These are phyloP conservation scores for Pseudomyrmex dendroicus DNA, from an alignment of 1,140 invertebrate genomes.

Conservation along the genomic window DNA sequence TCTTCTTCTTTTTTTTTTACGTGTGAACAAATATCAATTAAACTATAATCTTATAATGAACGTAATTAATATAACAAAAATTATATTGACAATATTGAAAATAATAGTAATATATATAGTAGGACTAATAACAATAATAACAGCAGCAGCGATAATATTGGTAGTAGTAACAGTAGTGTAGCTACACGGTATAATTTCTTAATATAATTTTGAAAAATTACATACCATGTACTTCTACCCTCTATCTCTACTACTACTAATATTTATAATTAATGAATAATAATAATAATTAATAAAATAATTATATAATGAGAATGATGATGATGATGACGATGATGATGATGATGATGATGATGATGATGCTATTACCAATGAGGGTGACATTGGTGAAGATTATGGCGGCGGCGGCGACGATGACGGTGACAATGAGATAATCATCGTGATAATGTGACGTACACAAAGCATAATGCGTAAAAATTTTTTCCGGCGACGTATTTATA, in stretches of 20 bases:
- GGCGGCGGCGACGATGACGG: slow-evolving; percentile 30
- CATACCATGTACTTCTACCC: background rate
- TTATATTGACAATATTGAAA: slow-evolving; percentile 56
- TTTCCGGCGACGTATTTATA: slow-evolving; percentile 35
- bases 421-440: slow-evolving; percentile 54
- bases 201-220: slow-evolving; percentile 30
- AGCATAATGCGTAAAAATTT: slow-evolving; percentile 61
- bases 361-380: slow-evolving; percentile 47
- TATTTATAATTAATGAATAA: slow-evolving; percentile 9
- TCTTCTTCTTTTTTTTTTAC: slow-evolving; percentile 43
- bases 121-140: slow-evolving; percentile 57
- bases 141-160: slow-evolving; percentile 57
- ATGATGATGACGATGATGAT: slow-evolving; percentile 25
- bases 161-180: slow-evolving; percentile 40
- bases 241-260: slow-evolving; percentile 7
- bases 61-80: slow-evolving; percentile 58
- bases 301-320: slow-evolving; percentile 38
- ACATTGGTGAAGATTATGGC: slow-evolving; percentile 37
- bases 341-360: slow-evolving; percentile 53
- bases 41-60: slow-evolving; percentile 62
- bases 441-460: slow-evolving; percentile 57
- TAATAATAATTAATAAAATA: slow-evolving; percentile 33
- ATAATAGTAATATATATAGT: slow-evolving; percentile 52
- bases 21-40: slow-evolving; percentile 66
- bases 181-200: slow-evolving; percentile 31